Evolutionary conservation across 2,888 invertebrate species (phyloP), one percentile per base, ranked within the genome.

Genomic region (Trachelus troglodyta): DNA sequence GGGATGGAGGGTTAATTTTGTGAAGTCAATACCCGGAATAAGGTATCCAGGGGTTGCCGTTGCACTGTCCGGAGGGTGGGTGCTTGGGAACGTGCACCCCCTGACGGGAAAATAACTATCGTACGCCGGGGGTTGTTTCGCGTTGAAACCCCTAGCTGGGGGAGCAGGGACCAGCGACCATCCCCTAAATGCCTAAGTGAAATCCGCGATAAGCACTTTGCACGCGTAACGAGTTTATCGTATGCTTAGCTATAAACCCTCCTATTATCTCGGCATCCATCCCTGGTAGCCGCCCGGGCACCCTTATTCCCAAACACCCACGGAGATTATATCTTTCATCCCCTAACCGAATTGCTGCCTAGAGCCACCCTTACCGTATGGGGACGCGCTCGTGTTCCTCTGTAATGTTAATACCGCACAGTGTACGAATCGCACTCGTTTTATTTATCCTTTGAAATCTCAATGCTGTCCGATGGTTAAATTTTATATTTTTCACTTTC

Each of bases 161-260:
- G 74, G 30, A 35, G 15, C 69, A 34, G 35, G 35, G 35, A 35
- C 31, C 35, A 69, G 77, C 79, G 74, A 78, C 75, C 79, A 79
- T 80, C 83, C 83, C 85, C 86, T 85, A 87, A 87, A 83, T 85
- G 83, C 85, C 84, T 87, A 87, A 88, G 88, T 88, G 87, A 87
- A 88, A 87, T 87, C 86, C 86, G 85, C 86, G 89, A 90, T 89
- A 89, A 90, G 89, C 89, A 87, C 87, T 89, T 88, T 88, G 85
- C 84, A 82, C 87, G 84, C 88, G 87, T 90, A 90, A 90, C 90
- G 88, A 90, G 90, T 89, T 89, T 89, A 90, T 89, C 89, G 89
- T 77, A 80, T 77, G 73, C 80, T 73, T 76, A 69, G 81, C 77
- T 78, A 69, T 68, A 69, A 69, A 73, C 76, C 79, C 74, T 80